A percentile compares a stretch with the other conserved stretches of the same genome.
Conservation (phyloP, 64 coral and sea anemone species). For the Cladopsammia gracilis region DNA sequence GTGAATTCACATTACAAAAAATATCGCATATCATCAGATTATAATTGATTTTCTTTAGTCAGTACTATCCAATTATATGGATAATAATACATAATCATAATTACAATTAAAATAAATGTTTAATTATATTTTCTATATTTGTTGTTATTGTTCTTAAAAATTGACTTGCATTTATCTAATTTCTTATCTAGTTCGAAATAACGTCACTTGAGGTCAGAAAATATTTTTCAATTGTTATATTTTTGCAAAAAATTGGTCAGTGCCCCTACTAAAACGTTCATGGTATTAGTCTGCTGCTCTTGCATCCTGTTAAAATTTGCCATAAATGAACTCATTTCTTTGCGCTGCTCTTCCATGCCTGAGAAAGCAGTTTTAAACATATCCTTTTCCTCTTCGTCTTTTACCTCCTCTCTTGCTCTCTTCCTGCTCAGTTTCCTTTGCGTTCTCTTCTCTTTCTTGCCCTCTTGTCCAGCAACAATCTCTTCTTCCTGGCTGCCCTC, state of each 20-base stretch:
- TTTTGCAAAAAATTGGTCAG: conserved; percentile 21
- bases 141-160: neutral
- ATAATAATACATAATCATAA: too few species aligned
- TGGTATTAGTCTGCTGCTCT: neutral
- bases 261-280: conserved; percentile 3
- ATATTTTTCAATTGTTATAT: neutral
- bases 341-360: neutral
- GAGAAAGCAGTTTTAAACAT: neutral
- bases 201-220: neutral
- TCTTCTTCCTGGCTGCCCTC: conserved; percentile 11
- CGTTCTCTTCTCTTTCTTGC: conserved; percentile 12
- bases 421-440: conserved; percentile 24
- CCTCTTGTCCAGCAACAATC: neutral
- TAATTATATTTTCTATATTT: too few species aligned
- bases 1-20: too few species aligned
- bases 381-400: neutral
- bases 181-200: neutral
- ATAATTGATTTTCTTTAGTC: too few species aligned
- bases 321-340: conserved; percentile 25
- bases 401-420: conserved; percentile 21
- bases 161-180: neutral
- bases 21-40: too few species aligned
- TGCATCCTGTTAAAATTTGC: neutral
- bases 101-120: too few species aligned
- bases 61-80: too few species aligned